These are phyloP conservation scores for Drosophila histrio DNA, from an alignment of 2,888 invertebrate genomes.

Conservation along the genomic window DNA sequence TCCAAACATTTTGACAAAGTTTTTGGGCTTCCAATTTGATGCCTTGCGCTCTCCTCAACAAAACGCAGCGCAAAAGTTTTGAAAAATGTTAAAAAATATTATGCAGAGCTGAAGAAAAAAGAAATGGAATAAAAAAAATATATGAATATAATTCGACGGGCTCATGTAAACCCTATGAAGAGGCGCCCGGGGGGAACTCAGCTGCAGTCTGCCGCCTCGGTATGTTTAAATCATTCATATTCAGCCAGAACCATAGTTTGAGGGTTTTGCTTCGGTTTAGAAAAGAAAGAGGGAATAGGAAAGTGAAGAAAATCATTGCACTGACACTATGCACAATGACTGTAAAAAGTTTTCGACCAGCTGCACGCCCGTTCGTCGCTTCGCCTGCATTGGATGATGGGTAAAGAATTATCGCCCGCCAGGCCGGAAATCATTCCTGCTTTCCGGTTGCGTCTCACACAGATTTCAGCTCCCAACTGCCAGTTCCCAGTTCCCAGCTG, in stretches of 20 bases:
- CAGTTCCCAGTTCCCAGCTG: constrained; percentile 16
- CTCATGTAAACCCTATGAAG: constrained; percentile 14
- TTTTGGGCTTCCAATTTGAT: constrained; percentile 52
- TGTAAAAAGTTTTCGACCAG: constrained; percentile 60
- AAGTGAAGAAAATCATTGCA: constrained; percentile 46
- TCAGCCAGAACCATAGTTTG: constrained; percentile 30
- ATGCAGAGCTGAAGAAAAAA: constrained; percentile 31
- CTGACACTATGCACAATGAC: constrained; percentile 63
- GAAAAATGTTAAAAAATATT: constrained; percentile 64
- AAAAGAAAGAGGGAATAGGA: not conserved
- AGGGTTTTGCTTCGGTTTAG: not conserved
- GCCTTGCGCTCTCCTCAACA: constrained; percentile 23
- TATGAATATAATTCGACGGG: constrained; percentile 52
- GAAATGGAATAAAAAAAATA: constrained; percentile 28
- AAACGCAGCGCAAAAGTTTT: constrained; percentile 46
- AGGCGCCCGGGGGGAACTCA: constrained; percentile 4
- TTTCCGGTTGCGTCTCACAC: constrained; percentile 41
- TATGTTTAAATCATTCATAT: constrained; percentile 65
- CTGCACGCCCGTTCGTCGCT: not conserved
- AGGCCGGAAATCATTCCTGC: constrained; percentile 63
- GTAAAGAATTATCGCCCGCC: constrained; percentile 62
- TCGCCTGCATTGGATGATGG: constrained; percentile 34
- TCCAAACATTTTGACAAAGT: constrained; percentile 69
- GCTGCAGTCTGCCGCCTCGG: constrained; percentile 34
- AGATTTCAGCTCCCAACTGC: constrained; percentile 49